Evolutionary conservation across 2,888 invertebrate species (phyloP), one percentile per base, ranked within the genome.

Genomic region (Coelopa pilipes): DNA sequence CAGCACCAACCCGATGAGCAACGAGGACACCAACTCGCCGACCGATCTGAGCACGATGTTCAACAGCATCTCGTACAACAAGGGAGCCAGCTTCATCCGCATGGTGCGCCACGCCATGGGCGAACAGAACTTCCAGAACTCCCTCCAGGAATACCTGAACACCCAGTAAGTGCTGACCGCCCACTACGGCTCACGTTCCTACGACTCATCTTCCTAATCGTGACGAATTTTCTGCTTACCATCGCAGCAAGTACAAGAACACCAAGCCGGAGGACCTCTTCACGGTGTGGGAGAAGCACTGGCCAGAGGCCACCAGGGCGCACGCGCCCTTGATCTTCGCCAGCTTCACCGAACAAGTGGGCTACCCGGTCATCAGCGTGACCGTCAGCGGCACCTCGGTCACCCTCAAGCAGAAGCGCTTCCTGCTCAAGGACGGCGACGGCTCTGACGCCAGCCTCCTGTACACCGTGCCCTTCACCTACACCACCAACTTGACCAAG

Each of bases 101-200:
- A 93, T 93, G 93, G 88, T 93, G 68, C 90, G 91, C 78, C 90
- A 92, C 82, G 85, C 90, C 1, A 87, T 93, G 59, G 92, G 92
- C 1, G 82, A 83, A 0, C 82, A 84, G 0, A 85, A 89, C 0
- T 92, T 92, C 81, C 84, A 87, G 79, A 78, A 80, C 49, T 91
- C 92, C 1, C 83, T 94, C 59, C 86, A 87, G 21, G 82, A 86
- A 49, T 93, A 93, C 80, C 87, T 93, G 0, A 59, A n/a, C 0
- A 76, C 79, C 72, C 10, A 81, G 86, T 86, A 80, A 81, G 85
- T 79, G 50, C 11, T 45, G 19, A 13, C 2, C 7, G 17, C 46
- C 53, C 4, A 47, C 63, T 63, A 17, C 1, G 21, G 21, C 11
- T 49, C 9, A 49, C 13, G 13, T 49, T 49, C 9, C 13, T 49